These are phyloP conservation scores for Dendrocincla tyrannina DNA, from an alignment of 2,797 vertebrate genomes.

Conservation along the genomic window DNA sequence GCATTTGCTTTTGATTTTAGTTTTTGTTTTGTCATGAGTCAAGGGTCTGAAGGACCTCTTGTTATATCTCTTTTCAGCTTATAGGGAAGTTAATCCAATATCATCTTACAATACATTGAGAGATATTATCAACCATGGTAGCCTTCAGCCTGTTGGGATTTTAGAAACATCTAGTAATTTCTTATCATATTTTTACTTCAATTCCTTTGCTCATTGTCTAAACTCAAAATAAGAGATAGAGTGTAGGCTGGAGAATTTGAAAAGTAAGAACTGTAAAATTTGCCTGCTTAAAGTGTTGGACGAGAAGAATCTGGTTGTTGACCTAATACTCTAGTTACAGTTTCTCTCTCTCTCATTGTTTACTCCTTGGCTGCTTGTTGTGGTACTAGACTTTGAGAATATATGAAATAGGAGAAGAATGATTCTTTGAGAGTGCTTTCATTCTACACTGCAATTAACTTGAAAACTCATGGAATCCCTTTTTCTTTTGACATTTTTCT, in stretches of 20 bases:
- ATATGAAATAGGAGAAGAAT: not conserved
- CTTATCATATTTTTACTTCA: not conserved
- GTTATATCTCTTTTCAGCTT: not conserved
- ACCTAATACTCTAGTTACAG: not conserved
- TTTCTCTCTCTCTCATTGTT: not conserved
- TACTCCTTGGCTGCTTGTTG: not conserved
- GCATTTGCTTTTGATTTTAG: not conserved
- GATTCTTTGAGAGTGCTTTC: not conserved
- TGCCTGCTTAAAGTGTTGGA: not conserved
- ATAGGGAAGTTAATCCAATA: not conserved
- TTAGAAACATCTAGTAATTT: not conserved
- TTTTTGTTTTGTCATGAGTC: not conserved
- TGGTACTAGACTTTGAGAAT: not conserved
- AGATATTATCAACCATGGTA: accelerated
- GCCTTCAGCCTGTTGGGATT: not conserved
- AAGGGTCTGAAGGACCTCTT: not conserved
- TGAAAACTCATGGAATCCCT: not conserved
- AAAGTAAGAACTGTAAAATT: not conserved
- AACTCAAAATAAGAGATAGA: not conserved
- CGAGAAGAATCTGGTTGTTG: not conserved
- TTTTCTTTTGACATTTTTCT: not conserved
- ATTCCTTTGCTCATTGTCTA: not conserved
- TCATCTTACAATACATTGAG: not conserved
- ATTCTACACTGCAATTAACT: not conserved
- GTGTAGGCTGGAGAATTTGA: not conserved